A percentile compares a stretch with the other conserved stretches of the same genome.
Conservation (phyloP, 2,113 vertebrate species). For the Chlamydotis undulata region DNA sequence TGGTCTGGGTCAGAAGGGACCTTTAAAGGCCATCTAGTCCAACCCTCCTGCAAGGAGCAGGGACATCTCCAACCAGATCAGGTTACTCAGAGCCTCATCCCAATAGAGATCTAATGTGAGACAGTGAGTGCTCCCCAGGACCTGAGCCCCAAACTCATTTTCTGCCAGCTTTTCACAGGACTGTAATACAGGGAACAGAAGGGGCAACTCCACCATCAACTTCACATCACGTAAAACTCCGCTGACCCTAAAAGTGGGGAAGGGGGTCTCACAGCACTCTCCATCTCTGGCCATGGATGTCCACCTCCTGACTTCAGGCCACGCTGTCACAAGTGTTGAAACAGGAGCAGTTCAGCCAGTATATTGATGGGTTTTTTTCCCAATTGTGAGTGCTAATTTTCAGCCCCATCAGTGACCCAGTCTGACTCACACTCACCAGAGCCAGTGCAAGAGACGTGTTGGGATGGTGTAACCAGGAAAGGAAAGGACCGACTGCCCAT, state of each 20-base stretch:
- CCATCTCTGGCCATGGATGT: neutral
- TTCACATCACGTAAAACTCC: neutral
- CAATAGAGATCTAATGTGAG: neutral
- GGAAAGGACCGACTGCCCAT: neutral
- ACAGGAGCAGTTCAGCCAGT: neutral
- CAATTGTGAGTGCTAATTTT: neutral
- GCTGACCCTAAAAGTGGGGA: neutral
- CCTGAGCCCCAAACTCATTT: neutral
- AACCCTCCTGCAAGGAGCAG: too few relatives aligned
- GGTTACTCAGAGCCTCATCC: too few relatives aligned
- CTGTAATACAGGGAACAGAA: neutral
- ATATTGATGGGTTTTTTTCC: neutral
- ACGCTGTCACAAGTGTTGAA: neutral
- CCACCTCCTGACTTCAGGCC: neutral
- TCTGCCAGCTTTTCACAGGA: neutral
- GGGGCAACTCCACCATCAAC: neutral
- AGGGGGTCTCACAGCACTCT: neutral
- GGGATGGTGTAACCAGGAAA: neutral
- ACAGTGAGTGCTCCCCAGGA: neutral
- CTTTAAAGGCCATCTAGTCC: too few relatives aligned
- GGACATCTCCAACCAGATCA: too few relatives aligned
- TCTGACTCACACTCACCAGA: neutral
- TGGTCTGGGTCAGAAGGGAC: too few relatives aligned
- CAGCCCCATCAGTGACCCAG: neutral
- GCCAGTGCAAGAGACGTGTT: rapidly evolving